Conservation (phyloP, 92 coral and sea anemone species). For the Actinernus sp. region DNA sequence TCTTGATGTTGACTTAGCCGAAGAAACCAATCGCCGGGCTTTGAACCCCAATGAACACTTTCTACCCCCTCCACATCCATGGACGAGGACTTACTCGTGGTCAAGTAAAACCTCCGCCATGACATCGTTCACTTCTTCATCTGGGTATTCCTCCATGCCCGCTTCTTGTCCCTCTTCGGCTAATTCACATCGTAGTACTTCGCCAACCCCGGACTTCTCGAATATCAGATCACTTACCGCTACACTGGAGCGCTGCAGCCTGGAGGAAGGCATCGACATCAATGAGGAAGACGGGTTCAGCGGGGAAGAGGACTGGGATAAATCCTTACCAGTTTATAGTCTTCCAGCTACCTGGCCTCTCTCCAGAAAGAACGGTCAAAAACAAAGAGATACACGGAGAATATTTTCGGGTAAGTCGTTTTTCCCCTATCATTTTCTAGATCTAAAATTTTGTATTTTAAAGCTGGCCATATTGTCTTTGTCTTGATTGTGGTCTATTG, state of each 20-base stretch:
- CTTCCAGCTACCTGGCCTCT: conserved; percentile 70
- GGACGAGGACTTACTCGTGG: conserved; percentile 78
- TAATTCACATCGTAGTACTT: conserved; percentile 90
- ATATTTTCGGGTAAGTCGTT: conserved; percentile 76
- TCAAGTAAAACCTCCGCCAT: conserved; percentile 72
- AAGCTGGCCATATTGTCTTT: too few relatives aligned
- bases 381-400: conserved; percentile 21
- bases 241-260: conserved; percentile 69
- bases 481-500: too few relatives aligned
- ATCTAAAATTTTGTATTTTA: too few relatives aligned
- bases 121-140: conserved; percentile 78
- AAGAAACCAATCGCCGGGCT: conserved; percentile 3
- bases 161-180: conserved; percentile 98
- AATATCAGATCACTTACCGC: conserved; percentile 75
- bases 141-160: conserved; percentile 94
- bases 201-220: conserved; percentile 97
- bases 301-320: conserved; percentile 19
- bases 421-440: too few relatives aligned
- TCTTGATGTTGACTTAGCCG: not conserved
- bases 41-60: conserved; percentile 9
- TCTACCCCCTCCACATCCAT: conserved; percentile 37
- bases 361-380: conserved; percentile 23
- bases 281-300: conserved; percentile 28
- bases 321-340: conserved; percentile 5
- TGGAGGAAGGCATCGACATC: conserved; percentile 61